Evolutionary conservation across 2,888 invertebrate species (phyloP).

Genomic region (Watsonalla cultraria): DNA sequence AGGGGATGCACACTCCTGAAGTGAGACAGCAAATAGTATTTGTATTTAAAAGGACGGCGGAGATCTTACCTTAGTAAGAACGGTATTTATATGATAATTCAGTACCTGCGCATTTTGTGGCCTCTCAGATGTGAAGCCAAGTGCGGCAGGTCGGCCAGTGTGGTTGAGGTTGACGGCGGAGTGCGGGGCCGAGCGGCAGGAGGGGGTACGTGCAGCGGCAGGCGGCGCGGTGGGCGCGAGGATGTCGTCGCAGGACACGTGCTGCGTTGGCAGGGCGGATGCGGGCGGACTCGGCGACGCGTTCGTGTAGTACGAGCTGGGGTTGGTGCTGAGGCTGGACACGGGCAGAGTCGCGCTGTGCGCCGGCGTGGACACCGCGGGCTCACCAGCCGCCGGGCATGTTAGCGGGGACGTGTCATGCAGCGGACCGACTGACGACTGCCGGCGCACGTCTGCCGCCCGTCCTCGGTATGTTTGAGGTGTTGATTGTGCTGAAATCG

Average conservation of each 20-base stretch:
- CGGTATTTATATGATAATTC: background rate
- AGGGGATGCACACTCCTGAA: slow-evolving; percentile 65
- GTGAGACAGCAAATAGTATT: slow-evolving; percentile 3
- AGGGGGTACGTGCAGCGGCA: slow-evolving; percentile 51
- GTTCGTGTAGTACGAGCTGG: slow-evolving; percentile 80
- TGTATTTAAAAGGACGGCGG: background rate
- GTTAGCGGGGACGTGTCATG: slow-evolving; percentile 75
- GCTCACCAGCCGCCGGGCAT: slow-evolving; percentile 54
- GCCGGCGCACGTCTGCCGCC: slow-evolving; percentile 78
- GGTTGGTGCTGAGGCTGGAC: slow-evolving; percentile 73
- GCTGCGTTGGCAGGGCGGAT: slow-evolving; percentile 52
- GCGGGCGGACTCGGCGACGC: slow-evolving; percentile 79
- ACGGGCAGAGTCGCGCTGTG: slow-evolving; percentile 75
- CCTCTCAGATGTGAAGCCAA: slow-evolving; percentile 50
- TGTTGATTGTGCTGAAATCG: slow-evolving; percentile 79
- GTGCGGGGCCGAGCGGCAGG: slow-evolving; percentile 70
- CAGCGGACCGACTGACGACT: slow-evolving; percentile 80
- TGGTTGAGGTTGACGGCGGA: slow-evolving; percentile 70
- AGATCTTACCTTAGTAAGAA: no score
- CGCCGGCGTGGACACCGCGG: slow-evolving; percentile 67
- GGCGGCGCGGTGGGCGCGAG: slow-evolving; percentile 53
- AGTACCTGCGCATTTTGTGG: slow-evolving; percentile 50
- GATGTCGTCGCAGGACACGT: slow-evolving; percentile 71
- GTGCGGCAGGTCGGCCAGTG: slow-evolving; percentile 60
- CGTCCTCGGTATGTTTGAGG: slow-evolving; percentile 80